Conservation (phyloP, 2,888 invertebrate genomes). For the Pristionchus maxplancki region DNA sequence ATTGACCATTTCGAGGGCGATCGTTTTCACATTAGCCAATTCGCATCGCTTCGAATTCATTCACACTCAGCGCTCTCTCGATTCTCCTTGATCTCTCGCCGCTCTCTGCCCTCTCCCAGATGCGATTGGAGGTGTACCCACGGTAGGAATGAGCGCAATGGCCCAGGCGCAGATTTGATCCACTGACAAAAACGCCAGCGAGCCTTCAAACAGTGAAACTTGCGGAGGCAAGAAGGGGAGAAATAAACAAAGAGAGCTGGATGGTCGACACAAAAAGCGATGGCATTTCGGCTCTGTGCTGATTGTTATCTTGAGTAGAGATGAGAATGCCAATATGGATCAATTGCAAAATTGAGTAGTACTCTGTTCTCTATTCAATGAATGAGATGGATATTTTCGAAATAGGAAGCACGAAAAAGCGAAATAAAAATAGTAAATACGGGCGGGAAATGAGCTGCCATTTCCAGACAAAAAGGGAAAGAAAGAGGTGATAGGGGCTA, state of each 20-base stretch:
- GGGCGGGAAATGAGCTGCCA: neutral
- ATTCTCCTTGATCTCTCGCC: neutral
- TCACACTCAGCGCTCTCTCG: neutral
- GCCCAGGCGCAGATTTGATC: neutral
- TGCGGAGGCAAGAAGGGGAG: neutral
- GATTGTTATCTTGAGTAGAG: neutral
- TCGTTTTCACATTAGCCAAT: constrained; percentile 26
- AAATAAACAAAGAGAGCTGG: neutral
- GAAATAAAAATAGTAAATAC: neutral
- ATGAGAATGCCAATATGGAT: neutral
- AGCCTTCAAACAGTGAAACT: constrained; percentile 10
- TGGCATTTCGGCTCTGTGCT: neutral
- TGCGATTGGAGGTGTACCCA: neutral
- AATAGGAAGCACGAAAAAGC: neutral
- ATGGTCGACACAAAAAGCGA: neutral
- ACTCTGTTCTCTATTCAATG: neutral
- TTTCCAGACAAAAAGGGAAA: constrained; percentile 18
- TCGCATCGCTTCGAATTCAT: neutral
- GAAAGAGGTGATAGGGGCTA: constrained; percentile 36
- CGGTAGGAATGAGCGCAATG: constrained; percentile 8
- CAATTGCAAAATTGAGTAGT: neutral
- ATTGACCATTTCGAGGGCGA: constrained; percentile 35
- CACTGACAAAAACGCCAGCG: constrained; percentile 20
- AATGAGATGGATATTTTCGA: too few species aligned
- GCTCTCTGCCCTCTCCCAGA: neutral